A percentile compares a stretch with the other conserved stretches of the same genome.
Conservation (phyloP, 2,888 invertebrate species). For the Drosophila recens region DNA sequence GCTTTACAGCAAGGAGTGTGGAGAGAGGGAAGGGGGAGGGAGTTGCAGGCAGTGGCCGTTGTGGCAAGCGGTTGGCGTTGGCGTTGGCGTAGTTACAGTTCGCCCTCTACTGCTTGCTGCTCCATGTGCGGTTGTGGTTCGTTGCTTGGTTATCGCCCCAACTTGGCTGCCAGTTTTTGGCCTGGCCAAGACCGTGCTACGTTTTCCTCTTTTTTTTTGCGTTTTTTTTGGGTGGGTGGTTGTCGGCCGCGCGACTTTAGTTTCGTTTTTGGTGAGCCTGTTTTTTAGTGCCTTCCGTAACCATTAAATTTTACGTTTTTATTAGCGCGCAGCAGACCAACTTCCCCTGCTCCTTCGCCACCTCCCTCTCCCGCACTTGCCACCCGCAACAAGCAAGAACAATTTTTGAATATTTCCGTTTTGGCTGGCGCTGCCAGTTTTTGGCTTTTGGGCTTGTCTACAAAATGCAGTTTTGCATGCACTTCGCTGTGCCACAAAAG, state of each 20-base stretch:
- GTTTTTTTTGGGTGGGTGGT: conserved; percentile 8
- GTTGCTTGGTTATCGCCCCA: conserved; percentile 79
- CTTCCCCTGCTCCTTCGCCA: background rate
- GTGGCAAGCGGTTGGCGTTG: conserved; percentile 37
- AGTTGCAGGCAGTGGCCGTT: background rate
- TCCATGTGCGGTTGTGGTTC: conserved; percentile 74
- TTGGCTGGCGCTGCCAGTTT: conserved; percentile 70
- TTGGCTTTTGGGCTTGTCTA: conserved; percentile 62
- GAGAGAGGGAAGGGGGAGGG: background rate
- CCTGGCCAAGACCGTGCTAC: conserved; percentile 7
- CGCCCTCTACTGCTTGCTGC: conserved; percentile 9
- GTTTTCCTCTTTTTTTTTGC: background rate
- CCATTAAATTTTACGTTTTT: conserved; percentile 82
- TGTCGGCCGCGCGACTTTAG: conserved; percentile 56
- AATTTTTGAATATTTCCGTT: conserved; percentile 80
- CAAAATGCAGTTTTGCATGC: conserved; percentile 80
- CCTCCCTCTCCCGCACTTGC: background rate
- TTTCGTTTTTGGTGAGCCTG: conserved; percentile 80
- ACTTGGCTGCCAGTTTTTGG: conserved; percentile 47
- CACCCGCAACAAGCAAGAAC: conserved; percentile 37
- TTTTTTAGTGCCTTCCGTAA: conserved; percentile 82
- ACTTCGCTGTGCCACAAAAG: conserved; percentile 52
- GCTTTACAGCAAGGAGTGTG: background rate
- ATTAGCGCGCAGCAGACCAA: conserved; percentile 72
- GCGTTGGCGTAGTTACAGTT: conserved; percentile 78